These are phyloP conservation scores for Lobophora halterata DNA, from an alignment of 2,888 invertebrate species.

Conservation along the genomic window DNA sequence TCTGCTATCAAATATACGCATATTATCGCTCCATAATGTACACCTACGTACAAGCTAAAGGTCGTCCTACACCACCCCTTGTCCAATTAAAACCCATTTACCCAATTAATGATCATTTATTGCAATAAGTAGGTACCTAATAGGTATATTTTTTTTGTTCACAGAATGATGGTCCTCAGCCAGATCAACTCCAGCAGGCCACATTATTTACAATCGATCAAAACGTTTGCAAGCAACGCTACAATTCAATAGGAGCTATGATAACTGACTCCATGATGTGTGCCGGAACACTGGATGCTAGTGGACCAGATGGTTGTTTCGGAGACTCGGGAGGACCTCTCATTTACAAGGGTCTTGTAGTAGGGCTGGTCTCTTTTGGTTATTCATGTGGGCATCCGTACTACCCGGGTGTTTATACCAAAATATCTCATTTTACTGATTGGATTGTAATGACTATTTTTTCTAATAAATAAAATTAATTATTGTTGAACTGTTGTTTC, in stretches of 20 bases:
- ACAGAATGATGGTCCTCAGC: constrained; percentile 58
- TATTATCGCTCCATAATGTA: too few relatives aligned
- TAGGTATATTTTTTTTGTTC: constrained; percentile 24
- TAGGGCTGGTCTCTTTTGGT: constrained; percentile 69
- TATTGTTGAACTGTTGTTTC: background rate
- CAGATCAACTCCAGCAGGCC: constrained; percentile 62
- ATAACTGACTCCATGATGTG: constrained; percentile 68
- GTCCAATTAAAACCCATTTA: too few relatives aligned
- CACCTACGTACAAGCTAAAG: too few relatives aligned
- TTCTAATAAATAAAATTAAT: constrained; percentile 48
- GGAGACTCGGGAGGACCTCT: constrained; percentile 73
- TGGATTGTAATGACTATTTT: constrained; percentile 64
- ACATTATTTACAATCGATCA: constrained; percentile 55
- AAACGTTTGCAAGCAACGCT: constrained; percentile 52
- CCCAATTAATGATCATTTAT: too few relatives aligned
- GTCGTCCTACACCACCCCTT: too few relatives aligned
- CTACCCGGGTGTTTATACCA: constrained; percentile 72
- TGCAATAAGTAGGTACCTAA: too few relatives aligned
- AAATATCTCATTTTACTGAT: constrained; percentile 63
- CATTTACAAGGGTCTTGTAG: constrained; percentile 65
- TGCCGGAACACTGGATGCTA: constrained; percentile 59
- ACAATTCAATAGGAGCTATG: constrained; percentile 55
- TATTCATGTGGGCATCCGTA: constrained; percentile 66
- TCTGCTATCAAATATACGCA: too few relatives aligned
- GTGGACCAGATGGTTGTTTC: constrained; percentile 67